phyloP scores from a whole-genome alignment of 2,888 invertebrate genomes.

The Nebria salina region DNA sequence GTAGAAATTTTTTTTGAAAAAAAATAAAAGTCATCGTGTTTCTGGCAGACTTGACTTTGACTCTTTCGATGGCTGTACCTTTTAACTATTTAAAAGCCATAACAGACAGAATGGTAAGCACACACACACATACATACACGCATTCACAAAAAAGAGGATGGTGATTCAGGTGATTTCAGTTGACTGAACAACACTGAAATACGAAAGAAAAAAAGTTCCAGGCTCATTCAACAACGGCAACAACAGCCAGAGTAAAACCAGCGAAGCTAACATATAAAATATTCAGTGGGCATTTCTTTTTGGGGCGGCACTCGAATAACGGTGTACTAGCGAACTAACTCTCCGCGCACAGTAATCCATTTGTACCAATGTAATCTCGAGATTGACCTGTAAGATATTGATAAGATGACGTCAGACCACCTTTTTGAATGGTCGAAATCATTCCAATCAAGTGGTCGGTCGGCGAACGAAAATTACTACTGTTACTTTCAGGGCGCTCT shows the following conservation, averaged over 20 bases:
- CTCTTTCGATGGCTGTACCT: not conserved
- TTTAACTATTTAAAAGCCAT: not conserved
- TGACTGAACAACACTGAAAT: not conserved
- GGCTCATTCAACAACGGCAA: not conserved
- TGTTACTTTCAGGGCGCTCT: not conserved
- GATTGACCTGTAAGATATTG: slow-evolving; percentile 43
- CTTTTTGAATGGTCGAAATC: not conserved
- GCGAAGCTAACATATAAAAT: not conserved
- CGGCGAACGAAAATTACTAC: not conserved
- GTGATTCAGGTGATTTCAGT: not conserved
- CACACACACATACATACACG: not conserved
- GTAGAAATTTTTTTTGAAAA: too few species aligned
- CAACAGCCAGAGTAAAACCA: not conserved
- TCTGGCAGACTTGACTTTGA: not conserved
- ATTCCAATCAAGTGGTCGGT: not conserved
- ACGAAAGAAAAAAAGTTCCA: not conserved
- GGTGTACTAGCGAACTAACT: not conserved
- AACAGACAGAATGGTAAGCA: not conserved
- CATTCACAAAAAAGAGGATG: not conserved
- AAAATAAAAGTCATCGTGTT: not conserved
- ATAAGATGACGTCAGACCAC: slow-evolving; percentile 33
- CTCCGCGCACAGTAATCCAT: slow-evolving; percentile 18
- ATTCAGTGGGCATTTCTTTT: not conserved
- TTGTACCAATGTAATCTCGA: slow-evolving; percentile 40
- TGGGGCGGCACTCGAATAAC: not conserved